Conservation (phyloP, 2,113 vertebrate species). For the cattle (Bos taurus) region ARS-UCD2.0 NC_037332.1:32443001-32443500, state of each 20-base stretch:
- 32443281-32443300: accelerated
- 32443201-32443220: not conserved
- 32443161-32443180: not conserved
- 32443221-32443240: no score
- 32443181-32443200: not conserved
- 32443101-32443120: not conserved
- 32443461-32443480: not conserved
- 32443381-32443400: not conserved
- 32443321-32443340: no score
- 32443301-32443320: not conserved
- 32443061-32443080: not conserved
- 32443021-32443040: not conserved
- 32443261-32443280: not conserved
- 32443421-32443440: not conserved
- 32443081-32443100: not conserved
- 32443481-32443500: not conserved
- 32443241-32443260: not conserved
- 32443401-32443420: not conserved
- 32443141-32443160: not conserved
- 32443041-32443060: not conserved
- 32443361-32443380: not conserved
- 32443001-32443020: not conserved
- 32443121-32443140: not conserved
- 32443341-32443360: accelerated
- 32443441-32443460: not conserved